phyloP scores from a whole-genome alignment of 2,113 vertebrate species.

The Vidua chalybeata region DNA sequence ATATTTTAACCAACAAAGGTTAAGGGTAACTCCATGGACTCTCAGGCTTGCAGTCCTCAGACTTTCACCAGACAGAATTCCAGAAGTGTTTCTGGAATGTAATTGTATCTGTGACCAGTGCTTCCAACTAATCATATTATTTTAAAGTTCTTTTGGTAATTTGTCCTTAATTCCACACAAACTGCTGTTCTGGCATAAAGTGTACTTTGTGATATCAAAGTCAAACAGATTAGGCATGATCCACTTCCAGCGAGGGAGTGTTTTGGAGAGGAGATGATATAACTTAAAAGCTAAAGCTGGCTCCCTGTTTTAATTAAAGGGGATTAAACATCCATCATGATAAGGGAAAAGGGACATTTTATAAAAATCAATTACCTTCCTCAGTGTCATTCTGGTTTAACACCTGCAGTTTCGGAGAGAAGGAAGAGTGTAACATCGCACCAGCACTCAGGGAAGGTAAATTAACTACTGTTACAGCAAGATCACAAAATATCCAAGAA shows the following conservation, averaged over 20 bases:
- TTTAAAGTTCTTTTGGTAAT: constrained; percentile 52
- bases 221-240: constrained; percentile 62
- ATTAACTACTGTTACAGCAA: not conserved
- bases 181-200: constrained; percentile 52
- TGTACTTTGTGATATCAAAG: constrained; percentile 46
- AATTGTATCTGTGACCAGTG: not conserved
- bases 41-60: not conserved
- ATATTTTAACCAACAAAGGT: not conserved
- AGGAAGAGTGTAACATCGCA: not conserved
- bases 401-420: not conserved
- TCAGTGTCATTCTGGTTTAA: constrained; percentile 7
- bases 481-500: not conserved
- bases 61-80: not conserved
- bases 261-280: constrained; percentile 37
- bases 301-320: constrained; percentile 45
- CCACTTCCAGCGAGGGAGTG: constrained; percentile 28
- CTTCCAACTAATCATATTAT: constrained; percentile 11
- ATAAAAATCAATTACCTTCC: constrained; percentile 44
- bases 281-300: constrained; percentile 49
- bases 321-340: constrained; percentile 60
- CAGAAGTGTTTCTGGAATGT: not conserved
- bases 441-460: not conserved
- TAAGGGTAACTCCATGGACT: not conserved
- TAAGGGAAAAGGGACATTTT: constrained; percentile 41
- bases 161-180: constrained; percentile 49